These are phyloP conservation scores for Phania funesta DNA, from an alignment of 2,888 invertebrate genomes.

Conservation along the genomic window DNA sequence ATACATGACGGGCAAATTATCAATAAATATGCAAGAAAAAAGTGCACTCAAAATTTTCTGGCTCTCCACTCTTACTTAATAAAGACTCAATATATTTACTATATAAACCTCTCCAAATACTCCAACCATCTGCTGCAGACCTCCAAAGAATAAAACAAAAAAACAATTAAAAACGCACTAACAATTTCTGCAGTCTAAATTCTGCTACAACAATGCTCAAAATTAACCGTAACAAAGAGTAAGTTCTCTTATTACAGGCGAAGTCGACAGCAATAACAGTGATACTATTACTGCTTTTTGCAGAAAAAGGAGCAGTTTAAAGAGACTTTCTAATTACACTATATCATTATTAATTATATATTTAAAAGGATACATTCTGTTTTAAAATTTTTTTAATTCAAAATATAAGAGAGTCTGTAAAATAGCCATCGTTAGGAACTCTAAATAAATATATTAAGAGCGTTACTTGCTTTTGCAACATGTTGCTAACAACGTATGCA, in stretches of 20 bases:
- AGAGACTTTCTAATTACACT: neutral
- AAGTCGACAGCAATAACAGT: neutral
- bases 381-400: neutral
- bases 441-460: too few species aligned
- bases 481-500: too few species aligned
- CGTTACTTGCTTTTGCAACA: too few species aligned
- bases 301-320: neutral
- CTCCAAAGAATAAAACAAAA: neutral
- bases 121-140: neutral
- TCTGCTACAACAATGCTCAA: neutral
- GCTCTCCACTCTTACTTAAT: neutral
- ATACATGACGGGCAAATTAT: conserved; percentile 2
- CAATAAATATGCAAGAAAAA: conserved; percentile 25
- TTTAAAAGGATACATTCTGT: conserved; percentile 2
- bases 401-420: neutral
- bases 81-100: conserved; percentile 10
- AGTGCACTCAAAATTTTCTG: conserved; percentile 27
- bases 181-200: conserved; percentile 7
- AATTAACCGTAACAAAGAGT: neutral
- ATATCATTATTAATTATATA: neutral
- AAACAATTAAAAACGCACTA: conserved; percentile 20
- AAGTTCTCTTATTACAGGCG: neutral
- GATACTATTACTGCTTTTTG: neutral
- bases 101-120: neutral
- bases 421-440: too few species aligned